Percentiles rank a stretch among this genome's conserved stretches.
These are phyloP conservation scores for Microhierax caerulescens DNA, from an alignment of 2,797 vertebrate species.

Conservation along the genomic window DNA sequence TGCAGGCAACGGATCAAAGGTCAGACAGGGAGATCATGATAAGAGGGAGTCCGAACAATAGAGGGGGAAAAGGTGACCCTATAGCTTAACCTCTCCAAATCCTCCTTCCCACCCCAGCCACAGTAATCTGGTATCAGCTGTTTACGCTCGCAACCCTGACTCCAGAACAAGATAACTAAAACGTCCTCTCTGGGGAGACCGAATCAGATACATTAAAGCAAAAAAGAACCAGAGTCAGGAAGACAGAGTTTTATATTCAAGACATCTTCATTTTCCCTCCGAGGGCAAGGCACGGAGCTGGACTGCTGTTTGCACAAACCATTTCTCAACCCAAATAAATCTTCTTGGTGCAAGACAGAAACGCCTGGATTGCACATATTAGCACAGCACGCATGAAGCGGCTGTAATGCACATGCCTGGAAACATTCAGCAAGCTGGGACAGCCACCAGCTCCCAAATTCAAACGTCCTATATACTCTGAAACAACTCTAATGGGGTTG, in stretches of 20 bases:
- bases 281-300: neutral
- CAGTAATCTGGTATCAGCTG: neutral
- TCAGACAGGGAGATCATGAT: neutral
- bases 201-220: neutral
- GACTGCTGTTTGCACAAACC: neutral
- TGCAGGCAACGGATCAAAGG: slow-evolving; percentile 28
- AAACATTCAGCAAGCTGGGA: neutral
- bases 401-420: accelerated
- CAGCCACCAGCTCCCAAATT: neutral
- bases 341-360: neutral
- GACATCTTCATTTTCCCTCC: neutral
- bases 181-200: neutral
- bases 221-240: neutral
- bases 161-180: neutral
- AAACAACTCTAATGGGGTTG: neutral
- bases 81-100: neutral
- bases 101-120: neutral
- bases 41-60: neutral
- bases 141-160: neutral
- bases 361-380: neutral
- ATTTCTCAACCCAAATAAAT: neutral
- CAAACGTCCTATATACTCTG: neutral
- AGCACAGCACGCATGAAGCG: neutral
- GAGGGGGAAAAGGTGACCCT: neutral
- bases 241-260: neutral